Base-by-base conservation (phyloP, 2,888 invertebrate genomes). In the Tetanocera ferruginea region DNA sequence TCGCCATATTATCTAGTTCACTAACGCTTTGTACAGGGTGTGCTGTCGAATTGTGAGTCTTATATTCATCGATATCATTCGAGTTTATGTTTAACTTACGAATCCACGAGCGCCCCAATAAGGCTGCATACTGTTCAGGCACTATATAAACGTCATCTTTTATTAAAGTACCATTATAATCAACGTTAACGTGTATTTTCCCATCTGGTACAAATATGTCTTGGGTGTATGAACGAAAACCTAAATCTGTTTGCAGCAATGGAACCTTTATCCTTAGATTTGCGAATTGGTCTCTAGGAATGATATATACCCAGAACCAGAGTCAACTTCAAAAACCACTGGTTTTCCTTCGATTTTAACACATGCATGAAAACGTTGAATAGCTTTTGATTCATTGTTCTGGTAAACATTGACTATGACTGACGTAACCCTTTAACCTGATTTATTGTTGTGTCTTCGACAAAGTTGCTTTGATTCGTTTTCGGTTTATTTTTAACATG, bases 151-250 rank as follows among this genome's bases (percentile, higher is more conserved):
- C 6, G 1, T 55, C 55, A 19, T 55, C 55, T 23, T 19, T 6
- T 3, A 52, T 19, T 8, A 8, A 52, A n/a, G 6, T 19, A 8
- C 52, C 17, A n/a, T 52, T n/a, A 5, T 17, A 72, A 19, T 66
- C 28, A 43, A 55, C 79, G 14, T 73, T 55, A 4, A 78, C 80
- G 25, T 34, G 34, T 34, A 76, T 25, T 74, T 80, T 79, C 14
- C 78, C 79, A 79, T 79, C 80, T 0, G 78, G 74, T 19, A 19
- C 17, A 43, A 78, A 80, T 11, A 66, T 31, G 17, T 76, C 60
- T 51, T 76, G 72, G 4, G 80, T 76, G 66, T 80, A 80, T 5
- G 80, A 51, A 51, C 51, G 3, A 51, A 51, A 51, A 14, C 51
- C 51, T 51, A 51, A 5, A 17, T 14, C n/a, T 17, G 51, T n/a